Conservation (phyloP, 92 coral and sea anemone species). For the Zoanthus gigantus region DNA sequence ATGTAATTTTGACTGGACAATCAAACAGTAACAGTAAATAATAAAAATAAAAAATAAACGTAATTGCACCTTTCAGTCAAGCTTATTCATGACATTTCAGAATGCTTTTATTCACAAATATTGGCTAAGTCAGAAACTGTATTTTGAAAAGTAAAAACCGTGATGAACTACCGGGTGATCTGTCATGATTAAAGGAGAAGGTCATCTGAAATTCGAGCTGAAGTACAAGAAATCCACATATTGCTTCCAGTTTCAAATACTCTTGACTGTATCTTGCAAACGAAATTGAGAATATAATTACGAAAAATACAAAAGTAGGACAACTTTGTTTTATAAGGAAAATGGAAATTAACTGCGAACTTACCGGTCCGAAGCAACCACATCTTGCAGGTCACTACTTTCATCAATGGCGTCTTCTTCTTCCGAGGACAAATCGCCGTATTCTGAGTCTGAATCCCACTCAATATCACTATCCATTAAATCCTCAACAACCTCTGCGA, state of each 20-base stretch:
- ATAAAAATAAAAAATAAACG: background rate
- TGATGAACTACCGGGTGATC: conserved; percentile 1
- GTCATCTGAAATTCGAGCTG: conserved; percentile 10
- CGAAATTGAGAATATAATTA: background rate
- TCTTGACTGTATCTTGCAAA: background rate
- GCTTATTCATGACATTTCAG: conserved; percentile 3
- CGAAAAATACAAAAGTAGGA: too few relatives aligned
- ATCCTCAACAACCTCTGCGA: too few relatives aligned
- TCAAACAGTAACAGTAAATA: background rate
- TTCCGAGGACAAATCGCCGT: too few relatives aligned
- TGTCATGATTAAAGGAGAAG: conserved; percentile 1
- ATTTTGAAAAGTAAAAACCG: conserved; percentile 13
- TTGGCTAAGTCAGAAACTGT: conserved; percentile 3
- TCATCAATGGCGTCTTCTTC: too few relatives aligned
- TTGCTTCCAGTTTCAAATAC: conserved; percentile 11
- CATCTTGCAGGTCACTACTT: too few relatives aligned
- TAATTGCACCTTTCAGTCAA: conserved; percentile 8
- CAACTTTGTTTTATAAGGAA: too few relatives aligned
- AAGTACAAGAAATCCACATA: background rate
- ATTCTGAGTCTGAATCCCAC: too few relatives aligned
- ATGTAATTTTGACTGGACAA: conserved; percentile 6
- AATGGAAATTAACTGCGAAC: too few relatives aligned
- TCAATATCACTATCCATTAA: too few relatives aligned
- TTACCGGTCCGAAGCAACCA: too few relatives aligned
- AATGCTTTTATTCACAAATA: conserved; percentile 16